Base-by-base conservation (phyloP, 2,888 invertebrate species). In the Adineta ricciae region DNA sequence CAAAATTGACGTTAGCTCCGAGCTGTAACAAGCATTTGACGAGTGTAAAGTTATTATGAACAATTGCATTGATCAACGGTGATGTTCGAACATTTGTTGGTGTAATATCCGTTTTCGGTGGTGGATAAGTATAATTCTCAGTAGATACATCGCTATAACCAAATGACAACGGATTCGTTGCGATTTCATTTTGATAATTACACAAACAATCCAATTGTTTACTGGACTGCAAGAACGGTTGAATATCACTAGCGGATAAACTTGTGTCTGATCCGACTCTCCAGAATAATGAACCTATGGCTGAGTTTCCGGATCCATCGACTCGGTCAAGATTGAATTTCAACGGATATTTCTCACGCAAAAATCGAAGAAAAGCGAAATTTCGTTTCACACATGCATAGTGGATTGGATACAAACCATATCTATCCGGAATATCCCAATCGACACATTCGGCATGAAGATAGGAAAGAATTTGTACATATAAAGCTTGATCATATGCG, bases 1-100 rank as follows among this genome's bases (percentile, higher is more conserved):
- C 87, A 86, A 84, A 78, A n/a, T 78, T 78, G 14, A 38, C 38
- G n/a, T 38, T 24, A 11, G 78, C 41, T 41, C 14, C 5, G n/a
- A 38, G 41, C n/a, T 78, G 21, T 21, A 78, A n/a, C n/a, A 78
- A 78, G 41, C 38, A 78, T 78, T 78, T 41, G 2, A 78, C 78
- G 11, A 78, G 14, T 41, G 11, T 24, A 78, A 78, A 41, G 41
- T 78, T 41, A 78, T 41, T 78, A 41, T 78, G n/a, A 78, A 78
- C 41, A 21, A 78, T 41, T 11, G 78, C 78, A 78, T 78, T 78
- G 2, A 78, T 78, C 24, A 78, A 78, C 41, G 78, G 78, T 41
- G 78, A 78, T 78, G 78, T 78, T 78, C 78, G 78, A 24, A 78
- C n/a, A n/a, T 41, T 78, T 11, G 41, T 41, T 41, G 78, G 41